Evolutionary conservation across 2,888 invertebrate genomes (phyloP), one percentile per base, ranked within the genome.

Genomic region (Gortyna flavago): DNA sequence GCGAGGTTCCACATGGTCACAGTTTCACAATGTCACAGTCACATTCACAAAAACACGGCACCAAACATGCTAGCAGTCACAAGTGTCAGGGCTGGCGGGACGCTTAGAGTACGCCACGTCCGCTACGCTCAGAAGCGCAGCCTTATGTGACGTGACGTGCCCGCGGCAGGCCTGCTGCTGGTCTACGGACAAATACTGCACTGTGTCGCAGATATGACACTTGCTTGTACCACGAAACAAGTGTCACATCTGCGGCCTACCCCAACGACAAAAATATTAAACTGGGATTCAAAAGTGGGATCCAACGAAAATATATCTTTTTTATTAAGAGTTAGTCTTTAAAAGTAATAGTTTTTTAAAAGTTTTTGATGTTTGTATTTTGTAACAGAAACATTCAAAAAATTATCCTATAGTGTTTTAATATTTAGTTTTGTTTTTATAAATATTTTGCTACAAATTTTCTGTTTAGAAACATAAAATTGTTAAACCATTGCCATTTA

Each of bases 11-110:
- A 93, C 95, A 95, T 95, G 72, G n/a, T 85, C 84, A 83, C 85
- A 83, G 54, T 57, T 66, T 74, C 85, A 85, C 85, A 85, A 86
- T 92, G 89, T 89, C 93, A 93, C 94, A 91, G 89, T 93, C 92
- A 93, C 94, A 92, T 85, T 62, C 88, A 87, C 89, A 76, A 79
- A 88, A 83, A 89, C 90, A 89, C 89, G 89, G 89, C 87, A 89
- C 89, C 84, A 84, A 89, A 90, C 95, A 94, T 93, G 90, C 92
- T 94, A 93, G 86, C 88, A 90, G 91, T 90, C 90, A 93, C 89
- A 88, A 76, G 57, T 72, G 44, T 70, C 59, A 83, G 71, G 64
- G 77, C 64, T 71, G 70, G 77, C 66, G 79, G 68, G 75, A 65
- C 82, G 76, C 65, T 79, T 69, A 29, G 62, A 79, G 67, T 80